Conservation (phyloP, 1,140 invertebrate species). For the Leptopilina boulardi region DNA sequence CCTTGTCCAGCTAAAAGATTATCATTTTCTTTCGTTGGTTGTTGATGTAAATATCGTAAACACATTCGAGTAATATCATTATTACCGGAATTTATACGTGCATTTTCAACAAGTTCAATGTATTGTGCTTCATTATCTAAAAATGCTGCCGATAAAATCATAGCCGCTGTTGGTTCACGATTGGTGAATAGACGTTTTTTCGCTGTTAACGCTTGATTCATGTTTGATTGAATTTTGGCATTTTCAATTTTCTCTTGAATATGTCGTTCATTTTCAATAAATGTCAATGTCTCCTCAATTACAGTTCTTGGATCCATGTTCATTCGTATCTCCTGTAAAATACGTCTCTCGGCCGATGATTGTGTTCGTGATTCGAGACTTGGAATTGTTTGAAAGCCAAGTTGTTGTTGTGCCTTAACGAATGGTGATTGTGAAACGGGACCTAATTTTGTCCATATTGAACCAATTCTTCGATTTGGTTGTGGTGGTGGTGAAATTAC, state of each 20-base stretch:
- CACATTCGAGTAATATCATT: constrained; percentile 40
- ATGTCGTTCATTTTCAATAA: constrained; percentile 67
- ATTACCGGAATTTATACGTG: constrained; percentile 51
- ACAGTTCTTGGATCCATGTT: constrained; percentile 53
- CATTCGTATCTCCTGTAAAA: constrained; percentile 57
- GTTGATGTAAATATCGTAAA: constrained; percentile 44
- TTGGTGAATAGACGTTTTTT: constrained; percentile 63
- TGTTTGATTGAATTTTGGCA: constrained; percentile 54
- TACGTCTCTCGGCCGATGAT: constrained; percentile 71
- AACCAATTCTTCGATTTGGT: constrained; percentile 61
- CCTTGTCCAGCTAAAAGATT: constrained; percentile 65
- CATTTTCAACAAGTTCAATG: constrained; percentile 54
- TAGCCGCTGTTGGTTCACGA: constrained; percentile 62
- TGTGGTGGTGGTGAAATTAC: constrained; percentile 66
- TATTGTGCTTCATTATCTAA: constrained; percentile 65
- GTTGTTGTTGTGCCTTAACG: constrained; percentile 71
- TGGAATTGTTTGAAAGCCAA: constrained; percentile 57
- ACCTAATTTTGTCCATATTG: constrained; percentile 72
- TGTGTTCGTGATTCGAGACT: constrained; percentile 62
- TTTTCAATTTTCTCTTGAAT: constrained; percentile 66
- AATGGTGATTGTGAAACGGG: constrained; percentile 74
- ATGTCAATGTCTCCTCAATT: constrained; percentile 63
- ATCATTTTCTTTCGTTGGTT: constrained; percentile 40
- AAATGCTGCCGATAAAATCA: constrained; percentile 67
- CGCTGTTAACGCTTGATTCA: constrained; percentile 50